Base-by-base conservation (phyloP, 2,113 vertebrate genomes). In the Cephalopholis sonnerati region DNA sequence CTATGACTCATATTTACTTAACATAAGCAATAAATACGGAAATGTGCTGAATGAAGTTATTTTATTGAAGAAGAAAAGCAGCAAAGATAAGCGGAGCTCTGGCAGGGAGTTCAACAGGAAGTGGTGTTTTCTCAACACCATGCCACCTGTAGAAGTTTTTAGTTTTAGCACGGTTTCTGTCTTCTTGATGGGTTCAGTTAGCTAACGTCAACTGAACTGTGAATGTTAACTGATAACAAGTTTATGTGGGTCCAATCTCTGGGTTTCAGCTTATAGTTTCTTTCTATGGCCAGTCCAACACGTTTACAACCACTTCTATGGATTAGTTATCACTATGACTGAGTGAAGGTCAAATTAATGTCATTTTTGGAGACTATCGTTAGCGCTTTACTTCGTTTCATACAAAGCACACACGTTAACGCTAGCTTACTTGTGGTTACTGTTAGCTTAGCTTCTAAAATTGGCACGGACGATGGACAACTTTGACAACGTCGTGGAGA, bases 371-470 rank as follows among this genome's bases (percentile, higher is more conserved):
- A 18, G 12, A 22, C 11, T 2, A 22, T 2, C 32, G 7, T 74
- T 16, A 10, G 41, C 10, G 8, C 8, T 3, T 36, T 7, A 59
- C 32, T 24, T 7, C 22, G 16, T 58, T n/a, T 3, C 25, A 18
- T 1, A 27, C 11, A 65, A 7, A 72, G 3, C 8, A 44, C 10
- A 32, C 46, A 50, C 36, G 44, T 36, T 16, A 48, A 16, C 29
- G 67, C 54, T 68, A 68, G 77, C 27, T 53, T 6, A 3, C 39
- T 25, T 24, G 17, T 50, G 61, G 12, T 25, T 10, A 10, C 41
- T 57, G 32, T 70, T 87, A 87, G 85, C 85, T 53, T 83, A 79
- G 80, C 81, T 39, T 27, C 13, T 20, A 9, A 7, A 3, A 32
- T 10, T 20, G 54, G 0, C 57, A 59, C 16, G 12, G 76, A 1